Conservation (phyloP, 1,140 invertebrate genomes). For the Chionoecetes opilio region DNA sequence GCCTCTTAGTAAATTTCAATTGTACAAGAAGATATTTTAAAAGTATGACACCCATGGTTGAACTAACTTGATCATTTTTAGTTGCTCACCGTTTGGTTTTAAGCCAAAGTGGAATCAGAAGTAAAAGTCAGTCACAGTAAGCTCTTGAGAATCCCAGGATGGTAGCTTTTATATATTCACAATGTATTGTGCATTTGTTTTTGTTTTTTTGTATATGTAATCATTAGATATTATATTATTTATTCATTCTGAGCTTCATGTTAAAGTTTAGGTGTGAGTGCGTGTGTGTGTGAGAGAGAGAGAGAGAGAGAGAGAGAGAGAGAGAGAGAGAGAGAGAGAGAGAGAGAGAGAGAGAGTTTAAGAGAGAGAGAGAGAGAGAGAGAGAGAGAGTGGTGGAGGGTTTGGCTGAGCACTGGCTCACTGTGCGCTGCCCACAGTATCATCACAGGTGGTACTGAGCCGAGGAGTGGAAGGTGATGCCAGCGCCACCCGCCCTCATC, state of each 20-base stretch:
- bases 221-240: background rate
- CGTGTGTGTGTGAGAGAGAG: background rate
- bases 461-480: conserved; percentile 77
- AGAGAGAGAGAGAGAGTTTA: conserved; percentile 30
- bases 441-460: conserved; percentile 77
- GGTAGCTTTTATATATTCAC: too few species aligned
- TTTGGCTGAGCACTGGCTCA: conserved; percentile 73
- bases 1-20: too few species aligned
- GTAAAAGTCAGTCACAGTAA: too few species aligned
- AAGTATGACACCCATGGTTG: too few species aligned
- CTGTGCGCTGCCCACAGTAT: conserved; percentile 74
- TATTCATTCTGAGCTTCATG: too few species aligned
- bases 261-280: background rate
- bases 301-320: conserved; percentile 46
- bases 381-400: conserved; percentile 37
- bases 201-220: background rate
- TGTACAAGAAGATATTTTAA: too few species aligned
- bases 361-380: conserved; percentile 31
- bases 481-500: conserved; percentile 76
- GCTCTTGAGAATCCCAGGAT: too few species aligned
- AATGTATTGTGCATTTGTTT: background rate
- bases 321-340: conserved; percentile 29
- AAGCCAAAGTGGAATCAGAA: too few species aligned
- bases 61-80: too few species aligned
- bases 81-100: too few species aligned